Percentiles rank a stretch among this genome's conserved stretches.
Conservation (phyloP, 2,113 vertebrate species). For the Athene noctua region DNA sequence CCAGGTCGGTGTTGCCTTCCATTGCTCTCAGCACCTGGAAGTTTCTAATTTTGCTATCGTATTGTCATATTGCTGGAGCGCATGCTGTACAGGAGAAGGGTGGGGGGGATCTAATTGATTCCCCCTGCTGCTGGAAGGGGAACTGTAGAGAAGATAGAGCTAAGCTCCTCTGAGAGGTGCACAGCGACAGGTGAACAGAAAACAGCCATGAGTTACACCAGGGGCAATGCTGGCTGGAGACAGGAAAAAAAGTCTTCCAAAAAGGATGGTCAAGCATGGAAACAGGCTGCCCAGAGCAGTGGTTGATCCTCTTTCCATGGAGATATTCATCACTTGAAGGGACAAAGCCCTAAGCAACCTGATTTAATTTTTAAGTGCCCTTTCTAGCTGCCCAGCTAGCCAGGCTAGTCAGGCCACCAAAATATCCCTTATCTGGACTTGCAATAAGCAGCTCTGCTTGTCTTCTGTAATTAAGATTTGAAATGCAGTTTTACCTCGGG, state of each 20-base stretch:
- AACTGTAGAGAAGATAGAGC: neutral
- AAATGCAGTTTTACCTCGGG: neutral
- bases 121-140: neutral
- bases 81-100: fast-evolving
- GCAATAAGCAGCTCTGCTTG: neutral
- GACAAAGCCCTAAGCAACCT: neutral
- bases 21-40: neutral
- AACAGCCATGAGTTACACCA: neutral
- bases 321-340: neutral
- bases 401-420: neutral
- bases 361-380: neutral
- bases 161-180: neutral
- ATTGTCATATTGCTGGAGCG: neutral
- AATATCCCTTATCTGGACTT: neutral
- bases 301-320: neutral
- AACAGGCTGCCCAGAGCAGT: neutral
- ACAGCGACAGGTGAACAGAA: neutral
- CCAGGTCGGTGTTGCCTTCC: neutral
- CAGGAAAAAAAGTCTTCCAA: neutral
- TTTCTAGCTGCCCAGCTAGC: neutral
- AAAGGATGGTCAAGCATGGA: neutral
- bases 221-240: neutral
- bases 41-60: neutral
- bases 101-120: neutral
- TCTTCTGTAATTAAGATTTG: neutral